Percentiles rank a stretch among this genome's conserved stretches.
These are phyloP conservation scores for Orussus abietinus DNA, from an alignment of 1,140 invertebrate genomes.

Conservation along the genomic window DNA sequence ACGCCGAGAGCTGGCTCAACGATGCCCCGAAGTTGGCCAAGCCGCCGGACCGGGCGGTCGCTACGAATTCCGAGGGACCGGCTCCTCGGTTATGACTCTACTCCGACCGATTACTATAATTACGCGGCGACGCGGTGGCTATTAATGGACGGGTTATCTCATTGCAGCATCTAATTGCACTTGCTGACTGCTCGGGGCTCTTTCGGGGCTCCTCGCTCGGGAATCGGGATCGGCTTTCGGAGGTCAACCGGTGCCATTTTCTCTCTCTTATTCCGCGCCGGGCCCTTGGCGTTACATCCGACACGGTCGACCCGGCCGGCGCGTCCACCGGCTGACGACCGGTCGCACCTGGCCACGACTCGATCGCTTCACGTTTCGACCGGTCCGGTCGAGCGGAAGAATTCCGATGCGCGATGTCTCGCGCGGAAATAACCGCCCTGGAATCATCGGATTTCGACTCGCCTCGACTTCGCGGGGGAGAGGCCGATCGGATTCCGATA, in stretches of 20 bases:
- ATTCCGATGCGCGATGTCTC: too few species aligned
- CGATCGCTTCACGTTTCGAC: not conserved
- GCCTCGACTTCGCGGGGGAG: too few species aligned
- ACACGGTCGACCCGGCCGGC: not conserved
- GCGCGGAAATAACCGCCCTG: too few species aligned
- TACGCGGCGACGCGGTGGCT: constrained; percentile 35
- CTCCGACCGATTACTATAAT: constrained; percentile 37
- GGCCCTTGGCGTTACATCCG: constrained; percentile 16
- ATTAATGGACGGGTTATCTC: constrained; percentile 38
- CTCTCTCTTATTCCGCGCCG: constrained; percentile 9
- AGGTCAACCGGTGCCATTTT: not conserved
- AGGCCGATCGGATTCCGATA: too few species aligned
- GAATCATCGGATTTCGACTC: too few species aligned
- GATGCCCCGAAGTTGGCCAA: too few species aligned
- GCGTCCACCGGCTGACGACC: not conserved
- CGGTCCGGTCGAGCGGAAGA: not conserved
- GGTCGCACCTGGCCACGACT: too few species aligned
- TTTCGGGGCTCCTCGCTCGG: constrained; percentile 8
- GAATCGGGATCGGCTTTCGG: constrained; percentile 9
- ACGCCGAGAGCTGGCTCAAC: too few species aligned
- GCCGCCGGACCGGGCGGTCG: too few species aligned
- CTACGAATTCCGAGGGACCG: constrained; percentile 22
- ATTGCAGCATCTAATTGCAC: constrained; percentile 39
- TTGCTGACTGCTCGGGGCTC: constrained; percentile 20
- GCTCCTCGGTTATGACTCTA: constrained; percentile 31